These are phyloP conservation scores for Nothobranchius kuhntae DNA, from an alignment of 2,113 vertebrate genomes.

Conservation along the genomic window DNA sequence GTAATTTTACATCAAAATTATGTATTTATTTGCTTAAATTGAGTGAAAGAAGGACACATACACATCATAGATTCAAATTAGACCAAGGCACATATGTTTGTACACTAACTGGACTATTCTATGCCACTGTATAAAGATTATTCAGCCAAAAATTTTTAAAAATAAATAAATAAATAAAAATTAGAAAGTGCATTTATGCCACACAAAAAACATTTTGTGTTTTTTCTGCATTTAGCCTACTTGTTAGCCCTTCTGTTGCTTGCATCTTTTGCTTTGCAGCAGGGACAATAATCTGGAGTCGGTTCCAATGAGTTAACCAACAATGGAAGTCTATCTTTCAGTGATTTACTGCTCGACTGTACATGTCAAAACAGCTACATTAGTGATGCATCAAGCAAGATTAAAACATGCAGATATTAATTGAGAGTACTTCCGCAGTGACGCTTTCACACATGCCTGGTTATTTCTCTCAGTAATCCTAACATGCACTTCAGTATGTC, in stretches of 20 bases:
- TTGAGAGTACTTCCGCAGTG: conserved; percentile 40
- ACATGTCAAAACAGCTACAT: conserved; percentile 51
- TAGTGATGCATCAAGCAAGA: conserved; percentile 47
- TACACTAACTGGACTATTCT: not conserved
- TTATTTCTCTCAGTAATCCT: conserved; percentile 21
- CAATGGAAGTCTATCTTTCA: conserved; percentile 35
- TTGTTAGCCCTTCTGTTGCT: not conserved
- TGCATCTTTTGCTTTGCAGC: conserved; percentile 10
- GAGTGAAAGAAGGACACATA: conserved; percentile 20
- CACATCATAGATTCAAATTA: conserved; percentile 11
- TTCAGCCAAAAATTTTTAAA: too few relatives aligned
- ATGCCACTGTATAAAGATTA: too few relatives aligned
- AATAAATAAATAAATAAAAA: not conserved
- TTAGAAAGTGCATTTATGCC: not conserved
- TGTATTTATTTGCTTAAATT: conserved; percentile 38
- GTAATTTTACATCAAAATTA: conserved; percentile 59
- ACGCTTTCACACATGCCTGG: conserved; percentile 13
- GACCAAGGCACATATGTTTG: conserved; percentile 7
- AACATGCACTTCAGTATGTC: conserved; percentile 13
- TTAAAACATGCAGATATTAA: conserved; percentile 69
- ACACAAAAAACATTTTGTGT: not conserved
- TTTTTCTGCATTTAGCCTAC: not conserved
- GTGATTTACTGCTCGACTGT: conserved; percentile 62
- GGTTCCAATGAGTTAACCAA: conserved; percentile 21
- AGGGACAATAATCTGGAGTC: conserved; percentile 33